Base-by-base conservation (phyloP, 2,113 vertebrate genomes). In the Apeltes quadracus region DNA sequence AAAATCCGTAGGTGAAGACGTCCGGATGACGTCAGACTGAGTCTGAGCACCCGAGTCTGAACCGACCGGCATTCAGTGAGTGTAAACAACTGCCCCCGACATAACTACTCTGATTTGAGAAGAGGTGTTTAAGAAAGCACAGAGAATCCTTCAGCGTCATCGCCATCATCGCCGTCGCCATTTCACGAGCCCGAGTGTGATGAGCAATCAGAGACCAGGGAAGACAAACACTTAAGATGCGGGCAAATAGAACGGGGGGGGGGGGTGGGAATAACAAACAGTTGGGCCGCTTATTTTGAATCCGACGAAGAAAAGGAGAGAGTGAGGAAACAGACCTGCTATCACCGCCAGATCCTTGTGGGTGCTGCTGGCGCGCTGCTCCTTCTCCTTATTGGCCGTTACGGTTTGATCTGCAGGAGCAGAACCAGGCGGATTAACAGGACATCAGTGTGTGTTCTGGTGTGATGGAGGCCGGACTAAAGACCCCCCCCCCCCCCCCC, bases 271-370 rank as follows among this genome's bases (percentile, higher is more conserved):
- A 66, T 73, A 73, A 87, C 79, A 66, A 78, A 74, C 72, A 82
- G 73, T 79, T 78, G 85, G 59, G 72, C 63, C 29, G 29, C 84
- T 89, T 81, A 55, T 88, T 89, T 88, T 90, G 88, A 80, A 79
- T 85, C 76, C 85, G 78, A 6, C 74, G 75, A 56, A 51, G 57
- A 55, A 71, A 78, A 78, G 72, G 61, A 81, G 84, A 84, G 75
- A 36, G 44, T 66, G 51, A 75, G 72, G 56, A 43, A 62, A 84
- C 92, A 82, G 64, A 94, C 93, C 93, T 93, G 90, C 93, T n/a
- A 94, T 94, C 51, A 94, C 84, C 38, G 96, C 96, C 16, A 97
- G 94, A 83, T 96, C 97, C 8, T 93, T 96, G 87, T 94, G 94
- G 77, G 94, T 91, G 41, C 92, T 90, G 46, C 93, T 93, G 72